Conservation (phyloP, 2,888 invertebrate species). For the Patella depressa region DNA sequence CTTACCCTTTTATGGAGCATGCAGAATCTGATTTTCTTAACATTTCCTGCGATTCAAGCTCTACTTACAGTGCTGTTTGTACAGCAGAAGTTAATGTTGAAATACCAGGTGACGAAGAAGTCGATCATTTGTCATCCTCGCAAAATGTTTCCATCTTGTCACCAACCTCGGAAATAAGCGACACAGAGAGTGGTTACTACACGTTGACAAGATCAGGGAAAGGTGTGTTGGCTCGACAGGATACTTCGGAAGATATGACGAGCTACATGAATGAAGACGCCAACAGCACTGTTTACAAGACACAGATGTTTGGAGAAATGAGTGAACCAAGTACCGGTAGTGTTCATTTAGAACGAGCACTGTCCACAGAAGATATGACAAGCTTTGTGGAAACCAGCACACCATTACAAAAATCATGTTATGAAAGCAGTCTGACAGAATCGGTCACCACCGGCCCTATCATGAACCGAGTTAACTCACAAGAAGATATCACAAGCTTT, state of each 20-base stretch:
- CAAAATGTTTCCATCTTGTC: not conserved
- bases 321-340: not conserved
- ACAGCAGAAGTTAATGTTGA: slow-evolving; percentile 8
- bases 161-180: not conserved
- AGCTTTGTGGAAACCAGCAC: not conserved
- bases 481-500: not conserved
- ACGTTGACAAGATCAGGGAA: slow-evolving; percentile 6
- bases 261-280: not conserved
- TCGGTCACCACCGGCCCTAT: not conserved
- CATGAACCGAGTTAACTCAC: not conserved
- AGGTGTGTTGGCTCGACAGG: not conserved
- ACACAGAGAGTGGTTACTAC: slow-evolving; percentile 1
- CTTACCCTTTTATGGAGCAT: not conserved
- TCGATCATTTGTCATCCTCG: not conserved
- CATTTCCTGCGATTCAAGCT: not conserved
- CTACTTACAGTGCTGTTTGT: not conserved
- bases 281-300: not conserved
- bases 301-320: not conserved
- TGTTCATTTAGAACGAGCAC: not conserved
- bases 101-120: not conserved
- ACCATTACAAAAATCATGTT: not conserved
- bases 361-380: not conserved
- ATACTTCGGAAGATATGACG: not conserved
- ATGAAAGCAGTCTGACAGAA: not conserved
- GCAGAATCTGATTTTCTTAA: not conserved